A percentile compares a stretch with the other conserved stretches of the same genome.
phyloP scores from a whole-genome alignment of 2,113 vertebrate genomes.

The Pseudorhombus dupliciocellatus region DNA sequence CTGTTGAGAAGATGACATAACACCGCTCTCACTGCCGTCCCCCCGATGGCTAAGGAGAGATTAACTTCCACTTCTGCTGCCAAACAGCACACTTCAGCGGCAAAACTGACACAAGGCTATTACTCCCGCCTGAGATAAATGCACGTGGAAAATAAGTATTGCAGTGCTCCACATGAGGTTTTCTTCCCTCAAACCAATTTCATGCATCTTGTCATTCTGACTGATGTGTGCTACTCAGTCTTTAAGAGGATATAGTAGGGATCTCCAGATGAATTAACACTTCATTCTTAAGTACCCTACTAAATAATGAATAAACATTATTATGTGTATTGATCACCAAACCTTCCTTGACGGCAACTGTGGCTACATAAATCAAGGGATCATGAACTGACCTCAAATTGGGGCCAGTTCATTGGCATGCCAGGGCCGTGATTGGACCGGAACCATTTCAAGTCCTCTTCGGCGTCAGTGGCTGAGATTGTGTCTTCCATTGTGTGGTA shows the following conservation, averaged over 20 bases:
- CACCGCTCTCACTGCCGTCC: slow-evolving; percentile 1
- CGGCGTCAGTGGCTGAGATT: slow-evolving; percentile 86
- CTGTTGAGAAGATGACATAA: slow-evolving; percentile 27
- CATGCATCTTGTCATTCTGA: background rate
- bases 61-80: slow-evolving; percentile 17
- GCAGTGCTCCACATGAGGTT: background rate
- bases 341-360: background rate
- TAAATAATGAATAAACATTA: slow-evolving; percentile 15
- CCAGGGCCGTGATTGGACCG: slow-evolving; percentile 91
- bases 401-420: slow-evolving; percentile 99
- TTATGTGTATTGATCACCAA: background rate
- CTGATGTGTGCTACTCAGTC: background rate
- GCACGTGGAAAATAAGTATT: background rate
- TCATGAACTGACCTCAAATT: slow-evolving; percentile 89
- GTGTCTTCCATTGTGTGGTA: slow-evolving; percentile 92
- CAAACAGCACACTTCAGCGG: slow-evolving; percentile 18
- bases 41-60: slow-evolving; percentile 7
- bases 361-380: background rate
- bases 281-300: slow-evolving; percentile 3
- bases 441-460: slow-evolving; percentile 96
- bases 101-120: slow-evolving; percentile 11
- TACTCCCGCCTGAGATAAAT: background rate
- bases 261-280: background rate
- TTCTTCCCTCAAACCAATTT: background rate
- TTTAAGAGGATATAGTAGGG: background rate